These are phyloP conservation scores for Cairina moschata DNA, from an alignment of 2,113 vertebrate species.

Conservation along the genomic window DNA sequence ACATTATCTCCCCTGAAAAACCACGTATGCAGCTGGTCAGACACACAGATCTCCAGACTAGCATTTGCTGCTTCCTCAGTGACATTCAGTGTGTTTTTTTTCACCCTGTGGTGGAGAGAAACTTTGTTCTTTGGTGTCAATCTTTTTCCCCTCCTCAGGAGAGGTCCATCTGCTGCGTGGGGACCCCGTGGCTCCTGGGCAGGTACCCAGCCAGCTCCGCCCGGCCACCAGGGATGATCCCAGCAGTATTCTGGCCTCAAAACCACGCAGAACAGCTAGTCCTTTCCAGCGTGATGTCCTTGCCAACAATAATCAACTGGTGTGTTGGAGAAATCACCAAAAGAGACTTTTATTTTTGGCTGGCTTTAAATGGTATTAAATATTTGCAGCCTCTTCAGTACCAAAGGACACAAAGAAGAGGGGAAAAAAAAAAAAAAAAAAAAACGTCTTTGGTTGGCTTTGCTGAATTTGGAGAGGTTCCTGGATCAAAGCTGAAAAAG, in stretches of 20 bases:
- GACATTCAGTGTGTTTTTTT: neutral
- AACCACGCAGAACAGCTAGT: constrained; percentile 38
- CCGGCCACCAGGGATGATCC: neutral
- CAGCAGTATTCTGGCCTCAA: constrained; percentile 21
- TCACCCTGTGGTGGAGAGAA: neutral
- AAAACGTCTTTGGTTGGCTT: neutral
- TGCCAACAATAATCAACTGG: constrained; percentile 56
- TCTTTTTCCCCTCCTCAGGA: neutral
- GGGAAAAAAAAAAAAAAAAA: rapidly evolving
- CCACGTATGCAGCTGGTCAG: neutral
- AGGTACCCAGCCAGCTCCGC: neutral
- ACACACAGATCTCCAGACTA: neutral
- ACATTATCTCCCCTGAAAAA: neutral
- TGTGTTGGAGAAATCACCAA: constrained; percentile 43
- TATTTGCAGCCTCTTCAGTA: constrained; percentile 35
- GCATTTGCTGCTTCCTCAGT: neutral
- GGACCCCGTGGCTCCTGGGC: neutral
- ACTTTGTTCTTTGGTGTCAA: neutral
- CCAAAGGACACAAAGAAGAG: constrained; percentile 11
- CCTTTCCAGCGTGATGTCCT: constrained; percentile 30
- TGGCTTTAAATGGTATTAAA: constrained; percentile 30
- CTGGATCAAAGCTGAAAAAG: constrained; percentile 40
- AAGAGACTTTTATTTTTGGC: neutral
- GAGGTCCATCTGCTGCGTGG: neutral
- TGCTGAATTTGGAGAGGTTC: constrained; percentile 43